A percentile compares a stretch with the other conserved stretches of the same genome.
Evolutionary conservation across 2,113 vertebrate species (phyloP).

Genomic region (Oreochromis aureus): DNA sequence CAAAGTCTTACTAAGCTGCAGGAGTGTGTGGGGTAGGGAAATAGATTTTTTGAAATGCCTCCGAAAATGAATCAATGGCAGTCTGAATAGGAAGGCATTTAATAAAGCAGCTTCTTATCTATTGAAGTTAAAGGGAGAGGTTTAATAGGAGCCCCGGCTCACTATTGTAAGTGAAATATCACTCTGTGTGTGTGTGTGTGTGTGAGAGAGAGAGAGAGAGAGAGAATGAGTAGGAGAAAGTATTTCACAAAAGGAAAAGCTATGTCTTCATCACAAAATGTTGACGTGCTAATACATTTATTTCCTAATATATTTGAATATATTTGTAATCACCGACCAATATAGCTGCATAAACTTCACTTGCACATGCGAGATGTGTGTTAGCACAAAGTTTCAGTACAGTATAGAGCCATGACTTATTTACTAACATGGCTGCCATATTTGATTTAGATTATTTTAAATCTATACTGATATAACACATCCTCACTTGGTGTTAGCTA

Average conservation of each 20-base stretch:
- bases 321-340: background rate
- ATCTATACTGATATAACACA: background rate
- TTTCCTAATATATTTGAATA: background rate
- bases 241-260: background rate
- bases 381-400: background rate
- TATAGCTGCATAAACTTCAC: background rate
- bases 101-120: slow-evolving; percentile 51
- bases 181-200: background rate
- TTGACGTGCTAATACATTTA: background rate
- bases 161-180: slow-evolving; percentile 36
- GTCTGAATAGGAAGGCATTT: slow-evolving; percentile 48
- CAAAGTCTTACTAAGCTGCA: slow-evolving; percentile 19
- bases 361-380: background rate
- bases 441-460: background rate
- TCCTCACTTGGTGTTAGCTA: background rate
- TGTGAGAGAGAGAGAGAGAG: background rate
- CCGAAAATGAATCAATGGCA: slow-evolving; percentile 48
- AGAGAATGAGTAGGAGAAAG: background rate
- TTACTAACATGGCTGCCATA: background rate
- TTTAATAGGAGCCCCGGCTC: slow-evolving; percentile 22
- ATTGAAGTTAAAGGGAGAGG: slow-evolving; percentile 27
- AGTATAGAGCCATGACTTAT: background rate
- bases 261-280: background rate
- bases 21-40: slow-evolving; percentile 1
- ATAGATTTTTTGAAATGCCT: slow-evolving; percentile 41